phyloP scores from a whole-genome alignment of 2,888 invertebrate genomes.

The Ornithoptera alexandrae region DNA sequence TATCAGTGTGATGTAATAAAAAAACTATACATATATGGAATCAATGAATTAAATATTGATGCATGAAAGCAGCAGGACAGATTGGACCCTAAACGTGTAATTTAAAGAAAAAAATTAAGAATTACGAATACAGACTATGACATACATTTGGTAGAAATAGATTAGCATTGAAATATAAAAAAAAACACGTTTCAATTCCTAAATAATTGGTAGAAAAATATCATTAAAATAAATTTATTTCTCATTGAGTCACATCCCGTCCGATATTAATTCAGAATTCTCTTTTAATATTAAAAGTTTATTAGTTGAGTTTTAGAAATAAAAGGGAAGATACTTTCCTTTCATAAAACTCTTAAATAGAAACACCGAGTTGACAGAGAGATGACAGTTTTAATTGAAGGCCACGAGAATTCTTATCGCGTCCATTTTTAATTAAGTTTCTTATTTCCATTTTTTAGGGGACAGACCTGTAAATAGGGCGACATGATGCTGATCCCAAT shows the following conservation, averaged over 20 bases:
- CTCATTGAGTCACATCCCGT: background rate
- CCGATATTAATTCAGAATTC: too few species aligned
- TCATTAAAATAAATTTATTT: background rate
- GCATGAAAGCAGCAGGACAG: too few species aligned
- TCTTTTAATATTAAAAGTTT: background rate
- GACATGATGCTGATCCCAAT: slow-evolving; percentile 33
- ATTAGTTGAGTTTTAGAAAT: background rate
- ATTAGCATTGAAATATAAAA: background rate
- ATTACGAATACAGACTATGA: background rate
- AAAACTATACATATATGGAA: too few species aligned
- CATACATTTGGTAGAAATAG: background rate
- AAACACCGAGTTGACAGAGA: slow-evolving; percentile 8
- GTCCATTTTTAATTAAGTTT: slow-evolving; percentile 37
- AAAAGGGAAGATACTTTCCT: background rate
- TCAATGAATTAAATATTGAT: too few species aligned
- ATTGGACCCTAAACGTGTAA: too few species aligned
- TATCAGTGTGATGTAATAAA: too few species aligned
- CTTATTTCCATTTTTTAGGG: slow-evolving; percentile 29
- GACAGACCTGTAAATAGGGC: slow-evolving; percentile 31
- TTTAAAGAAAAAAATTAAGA: too few species aligned
- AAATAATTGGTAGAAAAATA: background rate
- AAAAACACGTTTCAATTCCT: background rate
- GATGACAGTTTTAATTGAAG: slow-evolving; percentile 21
- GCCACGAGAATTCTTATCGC: slow-evolving; percentile 23
- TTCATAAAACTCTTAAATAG: slow-evolving; percentile 11